Percentiles rank a stretch among this genome's conserved stretches.
Conservation (phyloP, 2,797 vertebrate genomes). For the Lutjanus campechanus region DNA sequence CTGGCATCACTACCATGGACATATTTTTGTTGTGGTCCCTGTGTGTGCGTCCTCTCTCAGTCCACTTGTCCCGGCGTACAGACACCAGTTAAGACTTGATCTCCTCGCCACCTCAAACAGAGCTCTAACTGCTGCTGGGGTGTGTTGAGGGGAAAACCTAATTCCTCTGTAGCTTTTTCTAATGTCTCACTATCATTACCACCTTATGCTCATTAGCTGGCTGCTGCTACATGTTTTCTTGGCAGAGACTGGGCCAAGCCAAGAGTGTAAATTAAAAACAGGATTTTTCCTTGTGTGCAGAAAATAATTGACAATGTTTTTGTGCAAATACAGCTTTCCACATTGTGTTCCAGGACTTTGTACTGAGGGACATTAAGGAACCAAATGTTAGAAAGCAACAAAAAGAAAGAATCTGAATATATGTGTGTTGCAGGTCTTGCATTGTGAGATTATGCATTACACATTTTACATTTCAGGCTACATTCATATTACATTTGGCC, state of each 20-base stretch:
- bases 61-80: not conserved
- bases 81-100: constrained; percentile 35
- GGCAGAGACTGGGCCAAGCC: not conserved
- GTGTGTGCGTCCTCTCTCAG: not conserved
- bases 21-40: constrained; percentile 10
- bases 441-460: constrained; percentile 1
- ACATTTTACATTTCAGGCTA: too few relatives aligned
- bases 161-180: not conserved
- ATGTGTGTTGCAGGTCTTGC: not conserved
- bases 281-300: not conserved
- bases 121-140: not conserved
- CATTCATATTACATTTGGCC: too few relatives aligned
- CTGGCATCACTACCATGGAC: constrained; percentile 36
- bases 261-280: constrained; percentile 4
- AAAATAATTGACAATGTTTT: not conserved
- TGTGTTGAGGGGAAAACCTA: not conserved
- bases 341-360: not conserved
- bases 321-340: not conserved
- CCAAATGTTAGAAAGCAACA: not conserved
- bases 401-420: not conserved
- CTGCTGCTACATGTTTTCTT: not conserved
- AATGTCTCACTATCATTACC: not conserved
- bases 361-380: not conserved
- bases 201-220: not conserved
- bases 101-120: constrained; percentile 6